phyloP scores from a whole-genome alignment of 1,140 invertebrate species.

The Cydia amplana region DNA sequence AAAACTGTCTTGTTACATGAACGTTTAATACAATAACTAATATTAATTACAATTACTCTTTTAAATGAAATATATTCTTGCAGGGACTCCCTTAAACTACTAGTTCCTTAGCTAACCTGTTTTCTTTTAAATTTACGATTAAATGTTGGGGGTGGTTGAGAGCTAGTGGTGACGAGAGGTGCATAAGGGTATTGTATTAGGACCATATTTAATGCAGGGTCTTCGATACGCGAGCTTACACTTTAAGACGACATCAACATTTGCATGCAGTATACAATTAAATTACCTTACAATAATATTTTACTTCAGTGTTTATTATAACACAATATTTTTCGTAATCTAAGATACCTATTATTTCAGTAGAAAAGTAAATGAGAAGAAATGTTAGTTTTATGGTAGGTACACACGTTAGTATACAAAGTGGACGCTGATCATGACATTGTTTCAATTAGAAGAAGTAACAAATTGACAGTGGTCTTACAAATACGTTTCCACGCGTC shows the following conservation, averaged over 20 bases:
- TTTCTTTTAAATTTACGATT: constrained; percentile 62
- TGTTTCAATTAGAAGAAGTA: not conserved
- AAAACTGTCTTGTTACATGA: constrained; percentile 40
- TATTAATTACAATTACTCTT: constrained; percentile 59
- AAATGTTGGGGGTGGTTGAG: constrained; percentile 40
- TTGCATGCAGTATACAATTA: constrained; percentile 27
- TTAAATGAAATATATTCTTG: constrained; percentile 74
- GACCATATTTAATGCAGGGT: constrained; percentile 34
- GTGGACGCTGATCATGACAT: not conserved
- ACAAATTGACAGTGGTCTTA: constrained; percentile 18
- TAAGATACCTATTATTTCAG: not conserved
- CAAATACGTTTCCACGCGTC: not conserved
- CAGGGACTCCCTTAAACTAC: constrained; percentile 62
- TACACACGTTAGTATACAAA: not conserved
- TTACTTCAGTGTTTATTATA: constrained; percentile 19
- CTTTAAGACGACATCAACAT: constrained; percentile 26
- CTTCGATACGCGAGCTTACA: constrained; percentile 22
- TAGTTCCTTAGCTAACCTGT: constrained; percentile 69
- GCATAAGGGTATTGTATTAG: constrained; percentile 35
- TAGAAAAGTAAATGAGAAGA: not conserved
- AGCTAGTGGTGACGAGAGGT: constrained; percentile 57
- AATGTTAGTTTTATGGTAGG: not conserved
- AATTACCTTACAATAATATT: constrained; percentile 27
- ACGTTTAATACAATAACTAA: constrained; percentile 54
- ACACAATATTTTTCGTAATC: constrained; percentile 19